Evolutionary conservation across 2,113 vertebrate genomes (phyloP).

Genomic region (Bungarus multicinctus): DNA sequence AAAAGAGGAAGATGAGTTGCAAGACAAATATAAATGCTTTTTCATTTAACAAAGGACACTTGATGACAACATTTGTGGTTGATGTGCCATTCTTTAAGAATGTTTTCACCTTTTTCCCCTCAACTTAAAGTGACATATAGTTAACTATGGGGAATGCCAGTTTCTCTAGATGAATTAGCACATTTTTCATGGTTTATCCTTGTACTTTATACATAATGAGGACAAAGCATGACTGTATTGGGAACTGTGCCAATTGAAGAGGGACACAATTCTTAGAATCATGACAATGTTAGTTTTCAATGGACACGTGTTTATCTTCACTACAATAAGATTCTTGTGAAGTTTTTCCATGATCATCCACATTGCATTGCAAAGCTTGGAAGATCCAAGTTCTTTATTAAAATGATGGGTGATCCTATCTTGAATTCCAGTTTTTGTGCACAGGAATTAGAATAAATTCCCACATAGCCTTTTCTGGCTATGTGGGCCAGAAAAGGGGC

Average conservation of each 20-base stretch:
- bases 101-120: not conserved
- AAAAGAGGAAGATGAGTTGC: not conserved
- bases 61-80: not conserved
- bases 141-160: not conserved
- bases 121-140: not conserved
- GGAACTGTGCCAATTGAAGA: not conserved
- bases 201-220: not conserved
- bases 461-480: no score
- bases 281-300: not conserved
- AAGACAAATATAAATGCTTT: not conserved
- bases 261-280: not conserved
- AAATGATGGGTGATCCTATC: not conserved
- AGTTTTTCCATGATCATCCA: not conserved
- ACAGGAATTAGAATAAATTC: not conserved
- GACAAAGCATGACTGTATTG: not conserved
- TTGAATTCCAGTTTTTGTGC: not conserved
- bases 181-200: not conserved
- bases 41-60: not conserved
- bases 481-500: not conserved
- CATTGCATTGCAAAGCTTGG: not conserved
- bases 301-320: not conserved
- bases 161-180: not conserved
- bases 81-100: not conserved
- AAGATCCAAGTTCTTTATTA: not conserved
- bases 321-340: not conserved